Evolutionary conservation across 2,797 vertebrate genomes (phyloP).

Genomic region (Carduelis carduelis): DNA sequence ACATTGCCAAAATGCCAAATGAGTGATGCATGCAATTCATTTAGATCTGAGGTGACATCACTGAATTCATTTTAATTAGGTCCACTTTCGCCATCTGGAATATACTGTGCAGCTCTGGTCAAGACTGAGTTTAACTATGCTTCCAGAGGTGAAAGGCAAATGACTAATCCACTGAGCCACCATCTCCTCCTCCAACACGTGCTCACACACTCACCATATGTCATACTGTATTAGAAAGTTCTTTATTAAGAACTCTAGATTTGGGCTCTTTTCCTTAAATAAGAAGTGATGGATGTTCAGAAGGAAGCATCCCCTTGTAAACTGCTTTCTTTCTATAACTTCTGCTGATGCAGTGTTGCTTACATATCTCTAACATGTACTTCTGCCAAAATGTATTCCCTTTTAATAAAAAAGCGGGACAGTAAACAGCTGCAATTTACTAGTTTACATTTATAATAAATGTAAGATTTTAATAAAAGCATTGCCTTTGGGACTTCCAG

Average conservation of each 20-base stretch:
- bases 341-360: not conserved
- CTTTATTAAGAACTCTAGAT: not conserved
- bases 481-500: not conserved
- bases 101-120: constrained; percentile 26
- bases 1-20: constrained; percentile 60
- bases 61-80: constrained; percentile 65
- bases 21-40: constrained; percentile 42
- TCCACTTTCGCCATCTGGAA: constrained; percentile 64
- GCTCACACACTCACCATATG: constrained; percentile 50
- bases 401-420: not conserved
- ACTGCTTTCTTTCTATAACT: not conserved
- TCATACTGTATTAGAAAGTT: constrained; percentile 30
- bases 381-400: not conserved
- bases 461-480: not conserved
- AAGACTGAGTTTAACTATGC: constrained; percentile 40
- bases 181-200: constrained; percentile 50
- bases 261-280: not conserved
- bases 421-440: not conserved
- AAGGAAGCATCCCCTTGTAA: not conserved
- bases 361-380: not conserved
- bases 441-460: not conserved
- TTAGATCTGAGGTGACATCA: constrained; percentile 65
- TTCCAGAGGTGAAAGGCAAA: constrained; percentile 58
- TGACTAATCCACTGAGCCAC: constrained; percentile 28
- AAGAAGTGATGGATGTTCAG: not conserved